Base-by-base conservation (phyloP, 2,797 vertebrate species). In the Protonibea diacanthus region DNA sequence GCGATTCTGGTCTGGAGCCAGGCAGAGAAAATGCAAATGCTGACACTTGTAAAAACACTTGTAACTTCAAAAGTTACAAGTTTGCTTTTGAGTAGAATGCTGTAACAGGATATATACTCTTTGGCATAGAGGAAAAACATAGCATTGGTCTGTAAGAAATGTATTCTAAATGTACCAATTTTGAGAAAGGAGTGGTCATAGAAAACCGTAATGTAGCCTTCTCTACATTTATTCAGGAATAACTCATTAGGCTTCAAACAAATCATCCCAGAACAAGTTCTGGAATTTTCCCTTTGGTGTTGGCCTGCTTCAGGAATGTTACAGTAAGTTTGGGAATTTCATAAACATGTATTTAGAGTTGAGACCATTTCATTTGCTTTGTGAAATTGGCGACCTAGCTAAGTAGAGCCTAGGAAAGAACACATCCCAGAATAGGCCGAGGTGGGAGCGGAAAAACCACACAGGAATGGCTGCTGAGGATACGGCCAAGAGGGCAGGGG, bases 321-420 rank as follows among this genome's bases (percentile, higher is more conserved):
- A 84, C 87, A 90, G 84, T 80, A 82, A 71, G 78, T 87, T 86
- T 62, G 68, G 67, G 90, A 94, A 93, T 91, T 91, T 94, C 85
- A 92, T 87, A 92, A 94, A 91, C 89, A 90, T 91, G 86, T 90
- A 94, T 89, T 93, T 95, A 93, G 63, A 81, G 83, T 71, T 23
- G 63, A 77, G 67, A 90, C 79, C 79, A 59, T 94, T 94, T 92
- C 79, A 92, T 95, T 92, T 88, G 71, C 86, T 88, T 88, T 82
- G 87, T 85, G 84, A 93, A 93, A 92, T 80, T 90, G 88, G 82
- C 59, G 60, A 86, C 80, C 81, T 38, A 29, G 83, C 72, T 90
- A 92, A 94, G 83, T 90, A 91, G 84, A 79, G 83, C 82, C 89
- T 91, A 76, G 87, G 53, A 89, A 74, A 90, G 86, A 89, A 85